A percentile compares a stretch with the other conserved stretches of the same genome.
These are phyloP conservation scores for Artibeus lituratus DNA, from an alignment of 2,797 vertebrate species.

Conservation along the genomic window DNA sequence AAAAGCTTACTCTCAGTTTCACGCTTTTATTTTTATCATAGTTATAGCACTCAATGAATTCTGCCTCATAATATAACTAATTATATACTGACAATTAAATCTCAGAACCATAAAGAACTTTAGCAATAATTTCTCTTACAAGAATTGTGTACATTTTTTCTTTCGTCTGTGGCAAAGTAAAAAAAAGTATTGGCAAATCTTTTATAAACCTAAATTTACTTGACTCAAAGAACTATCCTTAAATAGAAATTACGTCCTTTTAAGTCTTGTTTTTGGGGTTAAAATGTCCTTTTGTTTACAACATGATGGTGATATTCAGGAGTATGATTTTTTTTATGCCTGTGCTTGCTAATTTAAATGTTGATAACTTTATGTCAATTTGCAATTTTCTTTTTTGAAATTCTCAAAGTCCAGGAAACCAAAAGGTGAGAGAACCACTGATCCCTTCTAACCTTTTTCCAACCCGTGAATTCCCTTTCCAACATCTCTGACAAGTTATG, in stretches of 20 bases:
- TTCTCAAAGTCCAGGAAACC: not conserved
- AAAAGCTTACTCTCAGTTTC: not conserved
- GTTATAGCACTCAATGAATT: not conserved
- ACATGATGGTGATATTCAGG: not conserved
- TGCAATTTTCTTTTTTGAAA: not conserved
- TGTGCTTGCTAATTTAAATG: constrained; percentile 9
- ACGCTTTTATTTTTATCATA: not conserved
- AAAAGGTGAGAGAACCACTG: not conserved
- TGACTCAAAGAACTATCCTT: not conserved
- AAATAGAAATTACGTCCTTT: not conserved
- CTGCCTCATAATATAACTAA: not conserved
- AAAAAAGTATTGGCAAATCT: not conserved
- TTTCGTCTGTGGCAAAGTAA: not conserved
- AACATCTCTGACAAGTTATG: not conserved
- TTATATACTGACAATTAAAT: not conserved
- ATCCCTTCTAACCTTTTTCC: not conserved
- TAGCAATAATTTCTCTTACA: not conserved
- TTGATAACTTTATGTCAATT: not conserved
- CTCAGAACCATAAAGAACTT: constrained; percentile 10
- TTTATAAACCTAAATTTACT: constrained; percentile 4
- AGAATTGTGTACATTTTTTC: not conserved
- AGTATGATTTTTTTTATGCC: not conserved
- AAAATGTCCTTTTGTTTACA: constrained; percentile 3
- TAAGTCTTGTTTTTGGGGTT: not conserved
- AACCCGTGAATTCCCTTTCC: not conserved